These are phyloP conservation scores for Hippocampus guttulatus DNA, from an alignment of 2,113 vertebrate genomes.

Conservation along the genomic window DNA sequence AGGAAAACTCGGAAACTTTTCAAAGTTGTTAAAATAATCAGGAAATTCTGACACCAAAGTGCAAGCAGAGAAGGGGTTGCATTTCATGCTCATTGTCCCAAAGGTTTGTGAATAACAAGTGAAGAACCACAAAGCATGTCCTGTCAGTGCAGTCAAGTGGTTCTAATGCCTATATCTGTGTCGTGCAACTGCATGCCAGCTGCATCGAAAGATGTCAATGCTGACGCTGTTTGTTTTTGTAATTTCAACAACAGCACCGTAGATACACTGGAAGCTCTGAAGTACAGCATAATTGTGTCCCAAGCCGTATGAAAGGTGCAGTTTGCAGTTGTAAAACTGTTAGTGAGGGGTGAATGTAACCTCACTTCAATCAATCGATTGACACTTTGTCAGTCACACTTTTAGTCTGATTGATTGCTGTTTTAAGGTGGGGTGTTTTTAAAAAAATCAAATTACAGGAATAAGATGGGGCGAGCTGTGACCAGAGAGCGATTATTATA, in stretches of 20 bases:
- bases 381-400: too few relatives aligned
- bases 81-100: background rate
- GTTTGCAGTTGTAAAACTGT: background rate
- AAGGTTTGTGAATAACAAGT: slow-evolving; percentile 1
- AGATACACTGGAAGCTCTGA: background rate
- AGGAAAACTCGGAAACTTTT: background rate
- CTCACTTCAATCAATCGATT: too few relatives aligned
- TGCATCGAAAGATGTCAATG: background rate
- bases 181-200: background rate
- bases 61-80: background rate
- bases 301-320: background rate
- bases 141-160: background rate
- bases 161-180: background rate
- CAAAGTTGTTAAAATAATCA: background rate
- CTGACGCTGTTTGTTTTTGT: background rate
- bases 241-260: background rate
- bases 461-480: too few relatives aligned
- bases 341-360: too few relatives aligned
- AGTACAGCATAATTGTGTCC: background rate
- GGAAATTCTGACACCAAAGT: background rate
- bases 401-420: too few relatives aligned
- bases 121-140: background rate
- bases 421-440: too few relatives aligned
- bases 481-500: too few relatives aligned
- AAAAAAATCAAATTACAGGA: too few relatives aligned